A percentile compares a stretch with the other conserved stretches of the same genome.
These are phyloP conservation scores for Metaphire vulgaris DNA, from an alignment of 1,140 invertebrate species.

Conservation along the genomic window DNA sequence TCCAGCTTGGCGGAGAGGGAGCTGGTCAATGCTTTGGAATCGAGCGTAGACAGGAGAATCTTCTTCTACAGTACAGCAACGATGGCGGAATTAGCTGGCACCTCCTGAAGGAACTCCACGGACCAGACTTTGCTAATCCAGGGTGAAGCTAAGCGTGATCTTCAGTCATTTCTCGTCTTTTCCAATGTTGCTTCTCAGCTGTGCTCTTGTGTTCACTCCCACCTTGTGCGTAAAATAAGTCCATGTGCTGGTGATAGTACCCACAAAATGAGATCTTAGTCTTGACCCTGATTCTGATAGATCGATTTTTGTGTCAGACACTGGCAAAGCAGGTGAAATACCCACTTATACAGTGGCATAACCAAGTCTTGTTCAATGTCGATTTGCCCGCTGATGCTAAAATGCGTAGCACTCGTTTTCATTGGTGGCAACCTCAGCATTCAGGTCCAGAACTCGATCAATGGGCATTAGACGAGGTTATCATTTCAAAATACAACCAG, in stretches of 20 bases:
- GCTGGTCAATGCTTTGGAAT: slow-evolving; percentile 37
- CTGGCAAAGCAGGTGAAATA: too few relatives aligned
- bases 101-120: slow-evolving; percentile 42
- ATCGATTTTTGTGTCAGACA: too few relatives aligned
- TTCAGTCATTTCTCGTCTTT: too few relatives aligned
- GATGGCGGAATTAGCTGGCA: slow-evolving; percentile 51
- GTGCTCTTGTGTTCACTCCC: too few relatives aligned
- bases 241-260: too few relatives aligned
- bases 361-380: too few relatives aligned
- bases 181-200: too few relatives aligned
- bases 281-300: too few relatives aligned
- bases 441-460: slow-evolving; percentile 38
- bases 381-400: slow-evolving; percentile 39
- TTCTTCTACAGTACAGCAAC: slow-evolving; percentile 47
- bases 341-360: too few relatives aligned
- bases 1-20: slow-evolving; percentile 39
- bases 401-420: slow-evolving; percentile 37
- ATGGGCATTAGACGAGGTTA: slow-evolving; percentile 47
- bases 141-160: slow-evolving; percentile 34
- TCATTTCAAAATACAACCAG: slow-evolving; percentile 38
- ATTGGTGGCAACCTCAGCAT: slow-evolving; percentile 48
- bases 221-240: too few relatives aligned
- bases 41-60: slow-evolving; percentile 36
- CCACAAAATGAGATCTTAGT: too few relatives aligned
- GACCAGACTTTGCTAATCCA: slow-evolving; percentile 33